phyloP scores from a whole-genome alignment of 2,113 vertebrate genomes.

The Damaliscus lunatus region DNA sequence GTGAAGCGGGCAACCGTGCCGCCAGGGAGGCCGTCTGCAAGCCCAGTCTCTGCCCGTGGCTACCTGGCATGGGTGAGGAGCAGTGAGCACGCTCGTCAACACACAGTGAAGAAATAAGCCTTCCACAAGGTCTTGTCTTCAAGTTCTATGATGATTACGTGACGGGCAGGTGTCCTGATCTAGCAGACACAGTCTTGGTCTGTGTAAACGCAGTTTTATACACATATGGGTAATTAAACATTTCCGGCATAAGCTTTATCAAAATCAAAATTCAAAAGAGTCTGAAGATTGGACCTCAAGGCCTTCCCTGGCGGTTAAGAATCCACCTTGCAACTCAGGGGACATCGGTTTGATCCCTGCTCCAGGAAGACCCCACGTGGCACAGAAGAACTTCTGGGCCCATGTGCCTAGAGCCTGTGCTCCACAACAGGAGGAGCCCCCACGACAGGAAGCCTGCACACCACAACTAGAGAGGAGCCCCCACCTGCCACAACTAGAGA shows the following conservation, averaged over 20 bases:
- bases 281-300: neutral
- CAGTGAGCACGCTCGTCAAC: accelerated
- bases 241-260: neutral
- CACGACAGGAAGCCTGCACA: neutral
- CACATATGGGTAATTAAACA: neutral
- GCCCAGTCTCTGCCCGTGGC: accelerated
- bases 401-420: neutral
- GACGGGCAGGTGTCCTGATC: neutral
- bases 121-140: accelerated
- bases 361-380: neutral
- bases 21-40: accelerated
- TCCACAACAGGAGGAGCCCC: neutral
- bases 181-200: neutral
- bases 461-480: neutral
- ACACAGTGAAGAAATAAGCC: neutral
- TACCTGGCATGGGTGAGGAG: accelerated
- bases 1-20: accelerated
- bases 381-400: accelerated
- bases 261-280: neutral
- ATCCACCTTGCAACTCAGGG: neutral
- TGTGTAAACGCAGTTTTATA: accelerated
- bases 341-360: neutral
- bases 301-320: neutral
- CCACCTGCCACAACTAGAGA: neutral
- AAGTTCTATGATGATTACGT: accelerated